Evolutionary conservation across 2,113 vertebrate genomes (phyloP).

Genomic region (Alectura lathami): DNA sequence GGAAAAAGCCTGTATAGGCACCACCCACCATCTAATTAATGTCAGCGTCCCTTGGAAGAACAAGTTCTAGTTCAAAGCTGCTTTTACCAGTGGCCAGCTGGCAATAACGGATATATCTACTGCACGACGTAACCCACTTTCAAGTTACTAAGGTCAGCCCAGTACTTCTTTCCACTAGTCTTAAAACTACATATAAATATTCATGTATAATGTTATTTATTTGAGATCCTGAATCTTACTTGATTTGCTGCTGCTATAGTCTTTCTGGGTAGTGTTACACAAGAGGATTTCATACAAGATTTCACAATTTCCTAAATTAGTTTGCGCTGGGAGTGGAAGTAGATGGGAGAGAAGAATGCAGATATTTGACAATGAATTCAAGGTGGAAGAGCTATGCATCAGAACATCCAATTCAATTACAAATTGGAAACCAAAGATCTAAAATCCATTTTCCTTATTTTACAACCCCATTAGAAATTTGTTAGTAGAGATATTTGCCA

Average conservation of each 20-base stretch:
- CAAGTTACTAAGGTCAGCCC: background rate
- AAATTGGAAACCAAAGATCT: background rate
- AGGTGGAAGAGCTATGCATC: background rate
- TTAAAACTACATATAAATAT: background rate
- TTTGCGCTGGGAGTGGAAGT: background rate
- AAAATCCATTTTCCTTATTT: background rate
- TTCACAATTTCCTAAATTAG: slow-evolving; percentile 16
- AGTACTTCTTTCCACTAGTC: background rate
- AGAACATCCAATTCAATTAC: background rate
- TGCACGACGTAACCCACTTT: background rate
- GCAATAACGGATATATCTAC: background rate
- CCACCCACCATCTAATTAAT: background rate
- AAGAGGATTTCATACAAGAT: slow-evolving; percentile 16
- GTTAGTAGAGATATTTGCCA: background rate
- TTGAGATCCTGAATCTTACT: background rate
- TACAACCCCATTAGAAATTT: background rate
- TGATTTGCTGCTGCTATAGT: background rate
- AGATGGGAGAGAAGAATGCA: background rate
- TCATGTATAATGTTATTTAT: background rate
- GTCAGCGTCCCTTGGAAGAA: background rate
- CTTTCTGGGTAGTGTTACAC: background rate
- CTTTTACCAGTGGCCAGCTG: background rate
- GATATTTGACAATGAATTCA: background rate
- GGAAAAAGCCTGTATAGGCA: background rate
- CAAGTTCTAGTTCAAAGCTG: background rate